phyloP scores from a whole-genome alignment of 2,113 vertebrate species.

The Scartelaos histophorus region DNA sequence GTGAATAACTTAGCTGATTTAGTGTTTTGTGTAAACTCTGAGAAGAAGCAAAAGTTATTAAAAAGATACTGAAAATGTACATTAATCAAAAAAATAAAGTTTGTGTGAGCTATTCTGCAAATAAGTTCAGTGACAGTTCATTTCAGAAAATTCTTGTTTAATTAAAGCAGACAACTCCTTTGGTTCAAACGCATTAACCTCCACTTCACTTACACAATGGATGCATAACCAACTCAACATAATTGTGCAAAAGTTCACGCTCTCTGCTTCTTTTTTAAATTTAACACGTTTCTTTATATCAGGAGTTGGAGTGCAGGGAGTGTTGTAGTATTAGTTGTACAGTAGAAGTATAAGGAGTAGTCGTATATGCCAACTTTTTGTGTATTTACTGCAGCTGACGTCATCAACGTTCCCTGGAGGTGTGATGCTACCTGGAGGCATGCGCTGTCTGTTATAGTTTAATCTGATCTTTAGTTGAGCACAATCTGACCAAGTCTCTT shows the following conservation, averaged over 20 bases:
- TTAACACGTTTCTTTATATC: neutral
- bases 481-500: too few relatives aligned
- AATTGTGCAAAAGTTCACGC: neutral
- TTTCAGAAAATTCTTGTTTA: neutral
- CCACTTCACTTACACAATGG: neutral
- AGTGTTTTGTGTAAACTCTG: neutral
- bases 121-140: neutral
- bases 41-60: neutral
- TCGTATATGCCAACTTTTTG: neutral
- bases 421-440: too few relatives aligned
- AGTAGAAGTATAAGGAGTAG: neutral
- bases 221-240: neutral
- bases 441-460: too few relatives aligned
- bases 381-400: too few relatives aligned
- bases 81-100: neutral
- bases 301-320: neutral
- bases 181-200: conserved; percentile 3
- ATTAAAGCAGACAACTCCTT: neutral
- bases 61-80: neutral
- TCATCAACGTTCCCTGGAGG: too few relatives aligned
- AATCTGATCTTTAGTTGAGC: too few relatives aligned
- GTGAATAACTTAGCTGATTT: neutral
- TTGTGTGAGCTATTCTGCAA: neutral
- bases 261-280: neutral
- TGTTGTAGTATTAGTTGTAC: neutral